A percentile compares a stretch with the other conserved stretches of the same genome.
These are phyloP conservation scores for Apogon hyalosoma DNA, from an alignment of 2,797 vertebrate species.

Conservation along the genomic window DNA sequence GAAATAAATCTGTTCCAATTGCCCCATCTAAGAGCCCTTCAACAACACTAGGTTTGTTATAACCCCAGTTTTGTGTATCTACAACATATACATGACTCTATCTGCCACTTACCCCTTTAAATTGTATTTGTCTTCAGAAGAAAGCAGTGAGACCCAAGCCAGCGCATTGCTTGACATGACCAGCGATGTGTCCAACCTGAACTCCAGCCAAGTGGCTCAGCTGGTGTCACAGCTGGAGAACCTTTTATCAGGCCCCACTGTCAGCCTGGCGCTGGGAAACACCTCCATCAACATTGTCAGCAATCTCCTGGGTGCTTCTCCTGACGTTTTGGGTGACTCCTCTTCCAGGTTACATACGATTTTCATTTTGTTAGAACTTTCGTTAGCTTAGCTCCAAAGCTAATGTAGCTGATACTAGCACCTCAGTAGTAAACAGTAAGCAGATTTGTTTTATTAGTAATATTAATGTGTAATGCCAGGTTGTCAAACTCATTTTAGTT, in stretches of 20 bases:
- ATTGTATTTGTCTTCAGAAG: slow-evolving; percentile 24
- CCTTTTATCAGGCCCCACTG: slow-evolving; percentile 75
- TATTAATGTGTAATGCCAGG: too few species aligned
- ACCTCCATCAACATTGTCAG: slow-evolving; percentile 86
- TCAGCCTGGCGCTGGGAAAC: slow-evolving; percentile 80
- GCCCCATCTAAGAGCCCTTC: neutral
- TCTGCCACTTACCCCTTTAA: neutral
- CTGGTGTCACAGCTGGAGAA: slow-evolving; percentile 76
- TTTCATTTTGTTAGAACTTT: neutral
- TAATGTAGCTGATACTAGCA: too few species aligned
- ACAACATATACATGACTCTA: neutral
- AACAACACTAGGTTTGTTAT: neutral
- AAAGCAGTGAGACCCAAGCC: slow-evolving; percentile 31
- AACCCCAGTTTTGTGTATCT: neutral
- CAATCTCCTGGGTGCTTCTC: slow-evolving; percentile 84
- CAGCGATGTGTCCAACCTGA: slow-evolving; percentile 69
- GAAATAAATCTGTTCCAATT: neutral
- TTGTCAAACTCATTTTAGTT: too few species aligned
- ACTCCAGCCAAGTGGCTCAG: slow-evolving; percentile 71
- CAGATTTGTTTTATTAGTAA: too few species aligned
- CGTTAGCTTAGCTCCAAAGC: too few species aligned
- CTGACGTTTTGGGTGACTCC: slow-evolving; percentile 73
- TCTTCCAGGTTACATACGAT: slow-evolving; percentile 83
- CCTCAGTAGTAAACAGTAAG: too few species aligned
- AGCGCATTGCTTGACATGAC: slow-evolving; percentile 66